phyloP scores from a whole-genome alignment of 1,140 invertebrate genomes.

The Conopomorpha cramerella region DNA sequence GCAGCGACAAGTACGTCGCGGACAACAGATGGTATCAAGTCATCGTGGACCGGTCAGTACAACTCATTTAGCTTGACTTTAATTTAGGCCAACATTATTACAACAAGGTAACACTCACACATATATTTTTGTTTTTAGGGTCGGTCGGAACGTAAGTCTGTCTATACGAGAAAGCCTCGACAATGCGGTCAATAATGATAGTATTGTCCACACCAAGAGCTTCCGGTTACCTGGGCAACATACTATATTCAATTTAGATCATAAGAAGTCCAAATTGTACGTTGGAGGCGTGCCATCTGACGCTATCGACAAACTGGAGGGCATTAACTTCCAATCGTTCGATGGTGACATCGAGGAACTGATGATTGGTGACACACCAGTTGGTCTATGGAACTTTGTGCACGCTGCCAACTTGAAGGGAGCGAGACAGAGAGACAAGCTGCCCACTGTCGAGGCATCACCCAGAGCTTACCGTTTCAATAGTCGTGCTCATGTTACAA shows the following conservation, averaged over 20 bases:
- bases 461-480: conserved; percentile 79
- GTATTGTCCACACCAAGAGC: conserved; percentile 61
- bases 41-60: conserved; percentile 77
- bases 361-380: conserved; percentile 82
- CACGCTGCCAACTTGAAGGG: conserved; percentile 77
- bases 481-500: conserved; percentile 61
- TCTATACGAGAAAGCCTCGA: conserved; percentile 78
- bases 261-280: conserved; percentile 84
- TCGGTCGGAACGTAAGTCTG: conserved; percentile 80
- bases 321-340: conserved; percentile 75
- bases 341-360: conserved; percentile 91
- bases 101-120: too few species aligned
- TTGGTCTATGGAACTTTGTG: conserved; percentile 96
- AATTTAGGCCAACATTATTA: too few species aligned
- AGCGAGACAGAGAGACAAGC: conserved; percentile 70
- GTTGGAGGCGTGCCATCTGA: conserved; percentile 82
- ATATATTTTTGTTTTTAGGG: too few species aligned
- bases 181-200: conserved; percentile 62
- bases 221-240: conserved; percentile 70
- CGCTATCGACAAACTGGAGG: conserved; percentile 67
- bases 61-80: conserved; percentile 2
- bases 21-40: conserved; percentile 92
- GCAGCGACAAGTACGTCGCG: conserved; percentile 75
- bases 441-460: conserved; percentile 64
- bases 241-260: conserved; percentile 86